Conservation (phyloP, 2,888 invertebrate genomes). For the Torymus auratus region DNA sequence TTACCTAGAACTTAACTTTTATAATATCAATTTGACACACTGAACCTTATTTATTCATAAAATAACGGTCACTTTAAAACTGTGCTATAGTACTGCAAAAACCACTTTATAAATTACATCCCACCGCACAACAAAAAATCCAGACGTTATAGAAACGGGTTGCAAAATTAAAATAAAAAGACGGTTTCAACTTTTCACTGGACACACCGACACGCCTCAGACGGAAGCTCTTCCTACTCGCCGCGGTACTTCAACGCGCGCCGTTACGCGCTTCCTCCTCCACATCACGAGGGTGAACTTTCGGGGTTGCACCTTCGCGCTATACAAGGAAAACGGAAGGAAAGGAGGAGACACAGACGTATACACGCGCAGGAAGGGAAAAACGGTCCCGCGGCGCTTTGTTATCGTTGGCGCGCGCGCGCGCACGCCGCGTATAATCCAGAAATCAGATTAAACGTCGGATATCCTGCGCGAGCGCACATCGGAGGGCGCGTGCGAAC, state of each 20-base stretch:
- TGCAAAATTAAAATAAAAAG: slow-evolving; percentile 34
- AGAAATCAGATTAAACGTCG: slow-evolving; percentile 77
- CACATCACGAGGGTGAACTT: background rate
- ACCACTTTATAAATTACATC: too few relatives aligned
- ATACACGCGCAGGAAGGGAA: slow-evolving; percentile 1
- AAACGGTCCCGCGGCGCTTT: slow-evolving; percentile 43
- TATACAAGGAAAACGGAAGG: background rate
- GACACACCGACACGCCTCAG: slow-evolving; percentile 12
- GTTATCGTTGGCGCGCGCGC: slow-evolving; percentile 65
- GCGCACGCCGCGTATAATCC: slow-evolving; percentile 70
- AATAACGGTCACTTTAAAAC: too few relatives aligned
- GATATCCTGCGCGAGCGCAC: slow-evolving; percentile 72
- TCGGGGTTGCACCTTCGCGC: background rate
- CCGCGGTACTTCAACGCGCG: background rate
- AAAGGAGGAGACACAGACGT: slow-evolving; percentile 3
- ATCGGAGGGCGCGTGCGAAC: slow-evolving; percentile 64
- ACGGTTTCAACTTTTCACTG: slow-evolving; percentile 18
- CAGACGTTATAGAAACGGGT: background rate
- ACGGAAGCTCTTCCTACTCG: slow-evolving; percentile 1
- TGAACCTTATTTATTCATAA: too few relatives aligned
- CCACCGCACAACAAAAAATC: too few relatives aligned
- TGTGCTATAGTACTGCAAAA: too few relatives aligned
- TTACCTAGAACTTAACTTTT: too few relatives aligned
- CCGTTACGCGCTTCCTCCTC: slow-evolving; percentile 20
- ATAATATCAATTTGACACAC: too few relatives aligned